Base-by-base conservation (phyloP, 2,888 invertebrate genomes). In the Heliconius erato region DNA sequence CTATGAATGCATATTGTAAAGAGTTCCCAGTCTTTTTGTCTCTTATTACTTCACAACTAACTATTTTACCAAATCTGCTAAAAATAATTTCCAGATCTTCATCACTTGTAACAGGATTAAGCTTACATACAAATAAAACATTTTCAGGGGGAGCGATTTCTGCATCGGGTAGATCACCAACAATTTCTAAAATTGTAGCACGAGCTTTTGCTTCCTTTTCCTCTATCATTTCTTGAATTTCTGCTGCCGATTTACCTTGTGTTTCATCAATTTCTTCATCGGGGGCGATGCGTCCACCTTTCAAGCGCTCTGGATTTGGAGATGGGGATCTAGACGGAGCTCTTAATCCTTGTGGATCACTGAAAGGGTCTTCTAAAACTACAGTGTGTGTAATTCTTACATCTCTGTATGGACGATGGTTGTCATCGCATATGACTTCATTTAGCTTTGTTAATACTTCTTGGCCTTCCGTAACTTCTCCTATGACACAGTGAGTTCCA, bases 91-190 rank as follows among this genome's bases (percentile, higher is more conserved):
- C 99, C 84, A 99, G 96, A 93, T 99, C 99, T 89, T 99, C 99
- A 92, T 99, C 99, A 16, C 97, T 98, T 0, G 99, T 99, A 0
- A 99, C 99, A 0, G 99, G 99, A 96, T 99, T 99, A 32, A 99
- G 96, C 95, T 99, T 99, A 93, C 99, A 99, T 54, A 99, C 99
- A 96, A 99, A 99, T 0, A 99, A 96, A 3, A 99, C 99, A 96
- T 99, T 99, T 95, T 99, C 99, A 12, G 99, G 99, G 0, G 99
- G 99, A 11, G 99, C 99, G 92, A 99, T 98, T 83, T 99, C 99
- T 23, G 99, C 99, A 96, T 99, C 98, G 0, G 99, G 99, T 82
- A 99, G 96, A 93, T 99, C 99, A 0, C 99, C 99, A 35, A 99
- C 99, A 96, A 99, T 99, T 96, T 99, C 99, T 68, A 99, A 96